Evolutionary conservation across 2,797 vertebrate genomes (phyloP), one percentile per base, ranked within the genome.

Genomic region (Dromococcyx pavoninus): DNA sequence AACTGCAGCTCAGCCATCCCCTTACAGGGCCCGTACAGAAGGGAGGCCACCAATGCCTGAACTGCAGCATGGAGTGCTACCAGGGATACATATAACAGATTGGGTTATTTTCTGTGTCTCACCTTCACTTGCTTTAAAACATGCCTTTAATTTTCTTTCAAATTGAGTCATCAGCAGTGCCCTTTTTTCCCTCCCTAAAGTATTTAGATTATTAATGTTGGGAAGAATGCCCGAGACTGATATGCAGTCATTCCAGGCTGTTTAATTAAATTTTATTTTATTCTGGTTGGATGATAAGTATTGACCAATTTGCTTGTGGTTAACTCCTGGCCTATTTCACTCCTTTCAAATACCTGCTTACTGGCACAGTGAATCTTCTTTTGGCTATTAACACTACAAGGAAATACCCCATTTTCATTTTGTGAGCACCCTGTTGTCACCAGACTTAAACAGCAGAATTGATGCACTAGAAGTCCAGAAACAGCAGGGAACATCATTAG

Each of bases 251-350:
- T 62, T 86, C n/a, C 50, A 67, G 28, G 32, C 27, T 4, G 9
- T 24, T 91, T 82, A 73, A 95, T 79, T 85, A 79, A 67, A 89
- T 79, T 87, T 64, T 24, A 91, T 94, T 92, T 95, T 77, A 82
- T 90, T 92, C 64, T 77, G 32, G 7, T 35, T 79, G 56, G 76
- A 86, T 14, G 3, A 69, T 50, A 28, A 89, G 33, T 82, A 88
- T 50, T 77, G 74, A 91, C 65, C 69, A 82, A 57, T 86, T 93
- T 87, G 21, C 65, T 87, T 77, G 75, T 44, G 71, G 67, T 87
- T 87, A 70, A 51, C 69, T 71, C 58, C 50, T 71, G 57, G 86
- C 27, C 64, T 80, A 43, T 80, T 95, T 92, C 43, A 82, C 23
- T 73, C 11, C 54, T 69, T 76, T 88, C 54, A 66, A 62, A 60